Percentiles rank a stretch among this genome's conserved stretches.
These are phyloP conservation scores for Epiblema foenella DNA, from an alignment of 2,888 invertebrate genomes.

Conservation along the genomic window DNA sequence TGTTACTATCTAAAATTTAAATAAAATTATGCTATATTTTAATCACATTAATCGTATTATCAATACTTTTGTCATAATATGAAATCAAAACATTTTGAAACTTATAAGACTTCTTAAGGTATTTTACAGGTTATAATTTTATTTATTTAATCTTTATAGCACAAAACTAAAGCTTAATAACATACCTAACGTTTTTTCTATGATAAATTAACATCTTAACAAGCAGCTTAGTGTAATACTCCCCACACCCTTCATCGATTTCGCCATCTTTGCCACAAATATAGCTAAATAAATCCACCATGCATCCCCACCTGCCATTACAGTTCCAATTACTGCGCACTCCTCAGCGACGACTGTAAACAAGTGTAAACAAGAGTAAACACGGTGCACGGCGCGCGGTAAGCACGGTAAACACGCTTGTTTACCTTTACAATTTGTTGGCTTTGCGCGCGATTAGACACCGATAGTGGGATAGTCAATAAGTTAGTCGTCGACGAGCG, in stretches of 20 bases:
- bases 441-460: constrained; percentile 42
- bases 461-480: constrained; percentile 34
- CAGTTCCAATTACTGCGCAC: constrained; percentile 65
- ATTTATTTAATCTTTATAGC: no score
- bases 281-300: constrained; percentile 6
- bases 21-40: no score
- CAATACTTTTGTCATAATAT: no score
- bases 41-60: no score
- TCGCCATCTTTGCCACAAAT: constrained; percentile 3
- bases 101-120: no score
- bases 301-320: constrained; percentile 66
- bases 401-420: constrained; percentile 34
- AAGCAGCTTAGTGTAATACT: background rate
- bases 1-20: no score
- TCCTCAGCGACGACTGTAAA: constrained; percentile 50
- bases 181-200: no score
- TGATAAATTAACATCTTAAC: background rate
- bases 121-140: no score
- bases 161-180: no score
- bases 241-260: constrained; percentile 18
- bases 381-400: constrained; percentile 27
- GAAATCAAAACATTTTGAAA: no score
- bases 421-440: constrained; percentile 44
- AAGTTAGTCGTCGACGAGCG: background rate
- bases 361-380: constrained; percentile 42